Base-by-base conservation (phyloP, 2,888 invertebrate species). In the Achlya flavicornis region DNA sequence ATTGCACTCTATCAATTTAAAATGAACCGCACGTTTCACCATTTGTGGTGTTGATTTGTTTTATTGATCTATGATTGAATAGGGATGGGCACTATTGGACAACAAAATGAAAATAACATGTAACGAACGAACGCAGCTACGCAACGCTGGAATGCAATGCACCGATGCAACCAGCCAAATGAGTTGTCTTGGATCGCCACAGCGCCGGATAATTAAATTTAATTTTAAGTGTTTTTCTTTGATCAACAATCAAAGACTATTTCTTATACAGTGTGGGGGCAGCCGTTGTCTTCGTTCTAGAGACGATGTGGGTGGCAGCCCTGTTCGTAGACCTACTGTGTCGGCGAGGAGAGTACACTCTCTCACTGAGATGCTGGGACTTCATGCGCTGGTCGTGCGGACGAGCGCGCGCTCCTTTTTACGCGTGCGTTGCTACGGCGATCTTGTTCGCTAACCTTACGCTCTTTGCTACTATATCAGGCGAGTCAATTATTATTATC, bases 251-350 rank as follows among this genome's bases (percentile, higher is more conserved):
- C 7, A 35, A 35, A 35, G 5, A 35, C 12, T 8, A 53, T 19
- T 16, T 53, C 53, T 3, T 19, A 53, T 10, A 19, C 78, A 93
- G 93, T 12, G 86, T 87, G 12, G 92, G 92, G 1, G 89, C 93
- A 63, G 90, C 86, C 1, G 68, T 88, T 58, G 86, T 93, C 5
- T 79, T 93, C n/a, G 71, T 92, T 7, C 69, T 93, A 68, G 93
- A 93, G 78, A 93, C 93, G 38, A 93, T 93, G 93, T 93, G 93
- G 93, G 93, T 92, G 53, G 88, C 83, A 8, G 93, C 93, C 0
- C 66, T 93, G 3, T 93, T 93, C 75, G 89, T 93, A 66, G 93
- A 93, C 77, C 79, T 93, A 26, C 78, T 93, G 10, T 91, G 91
- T 63, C 87, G 93, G 0, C 83, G 92, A 0, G 93, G 93, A 8